phyloP scores from a whole-genome alignment of 2,113 vertebrate species.

The Reinhardtius hippoglossoides region DNA sequence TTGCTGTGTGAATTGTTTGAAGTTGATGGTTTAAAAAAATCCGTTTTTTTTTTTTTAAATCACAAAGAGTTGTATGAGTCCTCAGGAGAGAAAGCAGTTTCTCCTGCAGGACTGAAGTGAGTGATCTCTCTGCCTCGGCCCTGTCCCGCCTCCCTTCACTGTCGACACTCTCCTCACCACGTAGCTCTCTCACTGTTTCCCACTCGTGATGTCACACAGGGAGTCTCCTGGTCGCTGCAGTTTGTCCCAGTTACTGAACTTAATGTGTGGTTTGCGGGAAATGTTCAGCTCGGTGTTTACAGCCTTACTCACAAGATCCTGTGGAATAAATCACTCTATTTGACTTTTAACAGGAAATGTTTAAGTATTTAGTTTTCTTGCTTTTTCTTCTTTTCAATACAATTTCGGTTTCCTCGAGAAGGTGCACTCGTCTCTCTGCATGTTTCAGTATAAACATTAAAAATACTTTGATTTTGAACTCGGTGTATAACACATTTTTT shows the following conservation, averaged over 20 bases:
- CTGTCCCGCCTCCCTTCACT: slow-evolving; percentile 24
- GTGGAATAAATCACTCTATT: too few relatives aligned
- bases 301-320: too few relatives aligned
- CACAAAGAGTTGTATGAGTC: slow-evolving; percentile 12
- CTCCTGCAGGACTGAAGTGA: slow-evolving; percentile 14
- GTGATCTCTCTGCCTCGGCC: slow-evolving; percentile 20
- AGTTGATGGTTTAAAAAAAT: not conserved
- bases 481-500: not conserved
- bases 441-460: not conserved
- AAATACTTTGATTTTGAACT: not conserved
- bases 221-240: slow-evolving; percentile 5
- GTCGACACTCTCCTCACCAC: slow-evolving; percentile 18
- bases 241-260: not conserved
- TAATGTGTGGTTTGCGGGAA: too few relatives aligned
- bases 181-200: slow-evolving; percentile 14
- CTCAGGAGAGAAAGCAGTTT: not conserved
- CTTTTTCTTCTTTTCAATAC: not conserved
- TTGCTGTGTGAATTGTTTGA: not conserved
- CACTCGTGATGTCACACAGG: not conserved
- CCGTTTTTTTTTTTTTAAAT: not conserved
- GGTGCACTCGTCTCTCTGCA: not conserved
- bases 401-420: too few relatives aligned
- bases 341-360: slow-evolving; percentile 3
- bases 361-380: not conserved
- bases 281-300: too few relatives aligned